phyloP scores from a whole-genome alignment of 2,113 vertebrate genomes.

The Vombatus ursinus region DNA sequence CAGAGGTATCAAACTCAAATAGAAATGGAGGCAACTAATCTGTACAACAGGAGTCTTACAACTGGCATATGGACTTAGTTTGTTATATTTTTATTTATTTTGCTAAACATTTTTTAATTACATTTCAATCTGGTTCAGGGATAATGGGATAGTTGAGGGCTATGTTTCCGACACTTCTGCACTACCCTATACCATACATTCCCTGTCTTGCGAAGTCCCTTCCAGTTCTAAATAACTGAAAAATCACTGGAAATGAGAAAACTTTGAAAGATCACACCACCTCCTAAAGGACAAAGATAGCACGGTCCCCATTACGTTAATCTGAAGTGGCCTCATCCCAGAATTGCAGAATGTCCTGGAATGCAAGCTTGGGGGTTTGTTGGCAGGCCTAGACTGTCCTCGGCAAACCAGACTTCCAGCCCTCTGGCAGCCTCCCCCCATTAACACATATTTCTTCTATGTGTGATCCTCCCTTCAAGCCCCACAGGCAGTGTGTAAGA shows the following conservation, averaged over 20 bases:
- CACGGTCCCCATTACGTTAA: background rate
- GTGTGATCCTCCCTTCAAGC: background rate
- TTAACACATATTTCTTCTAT: conserved; percentile 8
- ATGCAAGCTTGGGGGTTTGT: background rate
- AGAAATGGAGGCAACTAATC: background rate
- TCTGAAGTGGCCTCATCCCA: background rate
- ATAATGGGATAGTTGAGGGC: background rate
- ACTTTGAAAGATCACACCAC: background rate
- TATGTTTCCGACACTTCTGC: background rate
- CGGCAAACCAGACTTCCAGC: background rate
- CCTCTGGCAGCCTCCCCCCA: background rate
- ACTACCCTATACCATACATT: background rate
- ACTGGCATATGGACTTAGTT: background rate
- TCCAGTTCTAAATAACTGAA: background rate
- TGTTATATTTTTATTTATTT: background rate
- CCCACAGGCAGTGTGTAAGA: background rate
- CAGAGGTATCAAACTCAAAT: background rate
- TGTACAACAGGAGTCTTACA: background rate
- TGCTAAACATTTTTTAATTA: background rate
- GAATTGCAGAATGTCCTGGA: background rate
- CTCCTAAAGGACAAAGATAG: background rate
- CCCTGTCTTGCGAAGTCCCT: background rate
- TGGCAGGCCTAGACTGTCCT: background rate
- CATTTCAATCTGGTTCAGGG: background rate
- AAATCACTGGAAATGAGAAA: background rate